These are phyloP conservation scores for Enteromius unitaeniatus DNA, from an alignment of 2,797 vertebrate genomes.

Conservation along the genomic window DNA sequence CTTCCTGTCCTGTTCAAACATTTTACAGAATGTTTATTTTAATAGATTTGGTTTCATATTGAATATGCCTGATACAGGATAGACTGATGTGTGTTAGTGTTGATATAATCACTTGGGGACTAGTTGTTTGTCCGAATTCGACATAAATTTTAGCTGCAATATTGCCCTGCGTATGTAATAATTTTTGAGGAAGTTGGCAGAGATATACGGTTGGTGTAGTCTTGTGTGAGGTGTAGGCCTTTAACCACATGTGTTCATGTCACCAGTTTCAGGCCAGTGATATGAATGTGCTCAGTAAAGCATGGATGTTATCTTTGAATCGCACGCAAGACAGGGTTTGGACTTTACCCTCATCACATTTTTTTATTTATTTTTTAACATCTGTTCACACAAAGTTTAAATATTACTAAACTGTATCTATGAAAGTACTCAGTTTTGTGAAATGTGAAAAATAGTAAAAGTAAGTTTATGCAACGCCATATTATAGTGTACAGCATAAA, in stretches of 20 bases:
- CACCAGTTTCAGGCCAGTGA: not conserved
- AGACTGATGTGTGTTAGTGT: not conserved
- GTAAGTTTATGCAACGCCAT: not conserved
- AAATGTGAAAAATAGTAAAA: not conserved
- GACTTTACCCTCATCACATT: slow-evolving; percentile 2
- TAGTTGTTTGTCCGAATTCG: not conserved
- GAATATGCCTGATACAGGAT: not conserved
- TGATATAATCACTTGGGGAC: not conserved
- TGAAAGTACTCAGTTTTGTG: not conserved
- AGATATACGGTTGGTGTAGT: not conserved
- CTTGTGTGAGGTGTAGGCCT: not conserved
- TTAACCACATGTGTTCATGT: not conserved
- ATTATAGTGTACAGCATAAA: not conserved
- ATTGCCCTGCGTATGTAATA: not conserved
- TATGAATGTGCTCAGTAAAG: not conserved
- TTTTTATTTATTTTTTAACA: not conserved
- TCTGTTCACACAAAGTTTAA: not conserved
- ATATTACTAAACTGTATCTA: not conserved
- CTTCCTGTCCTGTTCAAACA: not conserved
- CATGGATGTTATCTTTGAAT: not conserved
- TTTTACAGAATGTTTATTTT: not conserved
- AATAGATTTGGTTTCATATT: not conserved
- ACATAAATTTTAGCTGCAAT: not conserved
- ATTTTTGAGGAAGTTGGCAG: not conserved
- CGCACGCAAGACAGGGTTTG: not conserved